These are phyloP conservation scores for Lepidurus arcticus DNA, from an alignment of 1,140 invertebrate genomes.

Conservation along the genomic window DNA sequence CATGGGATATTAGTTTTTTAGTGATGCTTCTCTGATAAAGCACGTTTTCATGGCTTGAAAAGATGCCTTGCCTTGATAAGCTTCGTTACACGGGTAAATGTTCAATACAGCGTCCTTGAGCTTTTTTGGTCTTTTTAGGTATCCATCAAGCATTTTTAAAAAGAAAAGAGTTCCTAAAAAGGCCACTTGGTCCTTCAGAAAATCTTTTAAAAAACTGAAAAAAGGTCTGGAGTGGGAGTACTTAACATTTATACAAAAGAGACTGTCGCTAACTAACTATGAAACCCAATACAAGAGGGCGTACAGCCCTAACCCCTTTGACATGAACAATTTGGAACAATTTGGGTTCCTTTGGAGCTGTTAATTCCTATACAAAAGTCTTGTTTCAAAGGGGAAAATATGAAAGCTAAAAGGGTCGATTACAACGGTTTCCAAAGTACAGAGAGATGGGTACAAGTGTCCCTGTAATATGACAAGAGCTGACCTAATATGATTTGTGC, in stretches of 20 bases:
- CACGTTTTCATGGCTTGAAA: background rate
- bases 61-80: background rate
- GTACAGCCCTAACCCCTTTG: background rate
- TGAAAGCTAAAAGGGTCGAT: no score
- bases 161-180: background rate
- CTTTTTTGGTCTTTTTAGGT: background rate
- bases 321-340: no score
- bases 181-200: background rate
- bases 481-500: background rate
- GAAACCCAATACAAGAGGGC: conserved; percentile 3
- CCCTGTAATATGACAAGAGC: background rate
- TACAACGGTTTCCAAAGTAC: background rate
- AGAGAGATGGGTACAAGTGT: background rate
- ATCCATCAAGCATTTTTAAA: background rate
- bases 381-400: background rate
- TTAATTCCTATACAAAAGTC: background rate
- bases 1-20: conserved; percentile 13
- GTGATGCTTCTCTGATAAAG: conserved; percentile 4
- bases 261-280: background rate
- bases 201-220: background rate
- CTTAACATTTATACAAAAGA: background rate
- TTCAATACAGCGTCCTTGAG: background rate
- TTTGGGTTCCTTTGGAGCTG: background rate
- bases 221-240: background rate
- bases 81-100: background rate